Base-by-base conservation (phyloP, 1,140 invertebrate genomes). In the Zaprionus africanus region DNA sequence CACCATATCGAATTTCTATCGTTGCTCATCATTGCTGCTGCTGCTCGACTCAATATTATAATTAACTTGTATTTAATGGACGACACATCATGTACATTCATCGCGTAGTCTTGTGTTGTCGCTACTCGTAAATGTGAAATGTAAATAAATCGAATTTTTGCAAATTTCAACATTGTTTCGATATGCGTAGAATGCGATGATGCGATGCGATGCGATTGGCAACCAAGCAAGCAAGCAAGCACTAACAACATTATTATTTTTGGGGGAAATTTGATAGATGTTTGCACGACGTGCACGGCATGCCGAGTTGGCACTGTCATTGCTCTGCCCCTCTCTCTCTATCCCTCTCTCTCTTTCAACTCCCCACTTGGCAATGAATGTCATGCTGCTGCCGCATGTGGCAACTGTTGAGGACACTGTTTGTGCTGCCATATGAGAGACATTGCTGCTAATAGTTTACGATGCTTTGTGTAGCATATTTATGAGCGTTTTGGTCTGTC, bases 131-230 rank as follows among this genome's bases (percentile, higher is more conserved):
- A 73, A 59, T 56, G 34, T 46, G 76, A 70, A 84, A 79, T 82
- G 24, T 87, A 87, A 87, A 87, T 87, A 87, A 87, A 78, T 84
- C 51, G 28, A 71, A 84, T 78, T 85, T 88, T 88, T 88, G 82
- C 81, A 88, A 88, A 87, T 71, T 76, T 83, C 65, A 26, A 56
- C 43, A 31, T 38, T 41, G 19, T 74, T 62, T 68, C 28, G 41
- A 46, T 57, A 57, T 68, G 51, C 31, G 13, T 2, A 49, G 41
- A 15, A 26, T 36, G 6, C 38, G 9, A 56, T 19, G 59, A 56
- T 43, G 26, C 56, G 24, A 56, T 43, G 26, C 56, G 24, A 36
- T 43, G 17, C 24, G 24, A 17, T 46, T 46, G 41, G 41, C 41
- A 41, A n/a, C 41, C 24, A 41, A n/a, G 51, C 24, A 22, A 38